Conservation (phyloP, 1,140 invertebrate genomes). For the Ctenoplectra terminalis region DNA sequence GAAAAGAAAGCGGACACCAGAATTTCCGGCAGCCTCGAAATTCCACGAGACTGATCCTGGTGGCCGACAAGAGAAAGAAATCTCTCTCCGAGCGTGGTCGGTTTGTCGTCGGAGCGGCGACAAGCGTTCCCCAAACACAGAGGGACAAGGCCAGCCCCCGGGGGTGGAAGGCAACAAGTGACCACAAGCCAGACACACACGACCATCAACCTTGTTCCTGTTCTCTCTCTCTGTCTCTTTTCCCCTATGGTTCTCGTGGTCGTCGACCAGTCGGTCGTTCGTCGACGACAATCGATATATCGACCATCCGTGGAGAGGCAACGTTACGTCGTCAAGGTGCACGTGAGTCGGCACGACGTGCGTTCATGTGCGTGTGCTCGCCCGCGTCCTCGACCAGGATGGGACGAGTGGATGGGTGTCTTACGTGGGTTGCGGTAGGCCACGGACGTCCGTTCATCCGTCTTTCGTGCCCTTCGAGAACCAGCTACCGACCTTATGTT, state of each 20-base stretch:
- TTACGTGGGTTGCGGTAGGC: constrained; percentile 79
- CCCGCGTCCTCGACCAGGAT: background rate
- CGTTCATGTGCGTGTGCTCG: constrained; percentile 7
- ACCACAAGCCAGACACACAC: constrained; percentile 76
- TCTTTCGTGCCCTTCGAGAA: constrained; percentile 66
- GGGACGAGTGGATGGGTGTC: constrained; percentile 64
- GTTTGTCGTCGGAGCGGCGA: constrained; percentile 71
- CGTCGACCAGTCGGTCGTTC: constrained; percentile 75
- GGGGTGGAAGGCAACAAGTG: constrained; percentile 81
- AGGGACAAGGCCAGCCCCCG: constrained; percentile 78
- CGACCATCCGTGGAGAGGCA: constrained; percentile 69
- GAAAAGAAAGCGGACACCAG: constrained; percentile 41
- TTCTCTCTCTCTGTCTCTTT: no score
- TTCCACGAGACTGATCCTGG: constrained; percentile 39
- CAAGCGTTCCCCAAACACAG: constrained; percentile 78
- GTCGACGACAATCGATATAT: constrained; percentile 79
- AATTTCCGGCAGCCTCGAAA: constrained; percentile 45
- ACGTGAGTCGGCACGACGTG: constrained; percentile 12
- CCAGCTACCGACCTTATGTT: constrained; percentile 29
- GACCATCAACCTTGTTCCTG: constrained; percentile 49
- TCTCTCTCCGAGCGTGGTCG: constrained; percentile 44
- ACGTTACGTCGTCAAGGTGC: constrained; percentile 42
- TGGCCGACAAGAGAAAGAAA: constrained; percentile 23
- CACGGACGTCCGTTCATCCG: constrained; percentile 73
- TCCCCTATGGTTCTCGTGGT: constrained; percentile 62